These are phyloP conservation scores for Notarius quadriscutis DNA, from an alignment of 2,113 vertebrate species.

Conservation along the genomic window DNA sequence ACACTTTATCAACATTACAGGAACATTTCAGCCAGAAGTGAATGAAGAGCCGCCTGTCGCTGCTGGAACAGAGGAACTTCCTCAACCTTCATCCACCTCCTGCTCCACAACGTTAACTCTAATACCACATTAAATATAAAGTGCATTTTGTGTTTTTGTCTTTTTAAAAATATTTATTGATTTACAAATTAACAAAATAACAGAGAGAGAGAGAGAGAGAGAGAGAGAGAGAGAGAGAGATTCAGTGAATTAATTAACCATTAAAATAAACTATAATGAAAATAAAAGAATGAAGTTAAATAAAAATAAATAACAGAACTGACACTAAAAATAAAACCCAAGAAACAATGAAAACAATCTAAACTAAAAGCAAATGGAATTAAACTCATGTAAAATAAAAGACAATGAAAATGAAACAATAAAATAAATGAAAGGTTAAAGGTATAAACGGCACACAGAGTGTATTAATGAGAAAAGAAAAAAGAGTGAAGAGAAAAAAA, in stretches of 20 bases:
- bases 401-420: no score
- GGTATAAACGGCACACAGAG: no score
- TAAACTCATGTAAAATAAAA: no score
- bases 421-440: no score
- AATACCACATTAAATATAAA: neutral
- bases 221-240: no score
- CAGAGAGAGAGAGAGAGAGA: no score
- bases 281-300: neutral
- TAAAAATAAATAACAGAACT: neutral
- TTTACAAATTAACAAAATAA: no score
- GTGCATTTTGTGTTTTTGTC: neutral
- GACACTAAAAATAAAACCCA: neutral
- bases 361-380: neutral
- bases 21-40: neutral
- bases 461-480: no score
- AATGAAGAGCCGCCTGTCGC: neutral
- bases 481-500: no score
- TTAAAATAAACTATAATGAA: neutral
- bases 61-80: neutral
- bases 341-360: neutral
- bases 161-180: no score
- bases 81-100: neutral
- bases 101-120: neutral
- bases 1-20: neutral
- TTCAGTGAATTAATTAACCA: neutral